Evolutionary conservation across 2,797 vertebrate species (phyloP), one percentile per base, ranked within the genome.

Genomic region (Lepidocolaptes lacrymiger): DNA sequence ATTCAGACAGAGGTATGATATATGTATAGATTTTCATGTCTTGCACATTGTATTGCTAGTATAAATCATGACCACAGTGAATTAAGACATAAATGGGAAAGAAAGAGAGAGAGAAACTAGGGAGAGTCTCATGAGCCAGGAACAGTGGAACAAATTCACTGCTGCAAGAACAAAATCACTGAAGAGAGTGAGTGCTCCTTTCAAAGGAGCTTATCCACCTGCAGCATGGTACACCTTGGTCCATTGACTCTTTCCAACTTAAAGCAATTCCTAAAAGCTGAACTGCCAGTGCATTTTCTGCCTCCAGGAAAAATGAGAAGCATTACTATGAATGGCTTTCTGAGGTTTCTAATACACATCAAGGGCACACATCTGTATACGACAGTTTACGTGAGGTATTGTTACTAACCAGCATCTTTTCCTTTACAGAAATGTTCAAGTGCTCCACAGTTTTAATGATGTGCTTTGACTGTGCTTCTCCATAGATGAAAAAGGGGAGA

Each of bases 11-110:
- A 13, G 23, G 9, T 73, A 91, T 93, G 93, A 96, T 84, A 85
- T 86, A 93, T 93, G 66, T 92, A 95, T 91, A 94, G 90, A 93
- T 96, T 95, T 97, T 95, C 71, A 76, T 39, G 55, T 96, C 85
- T 95, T 94, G 86, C 71, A 87, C 88, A 75, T 69, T 62, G 69
- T 88, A 89, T 85, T 94, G 89, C 76, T 81, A 59, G 54, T 63
- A 96, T 97, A 93, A 96, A 96, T 96, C 93, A 96, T 88, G 82
- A 91, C 69, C 89, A 66, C 32, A 43, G 55, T 34, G 62, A 93
- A 97, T 93, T 94, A 93, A 94, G 92, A 95, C 72, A 85, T 89
- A 94, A 89, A 78, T 48, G 64, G 46, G 49, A 89, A 96, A 85
- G 36, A 73, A 37, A 73, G n/a, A 86, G 26, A 48, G 39, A 73